Conservation (phyloP, 2,113 vertebrate genomes). For the Brachyhypopomus occidentalis region DNA sequence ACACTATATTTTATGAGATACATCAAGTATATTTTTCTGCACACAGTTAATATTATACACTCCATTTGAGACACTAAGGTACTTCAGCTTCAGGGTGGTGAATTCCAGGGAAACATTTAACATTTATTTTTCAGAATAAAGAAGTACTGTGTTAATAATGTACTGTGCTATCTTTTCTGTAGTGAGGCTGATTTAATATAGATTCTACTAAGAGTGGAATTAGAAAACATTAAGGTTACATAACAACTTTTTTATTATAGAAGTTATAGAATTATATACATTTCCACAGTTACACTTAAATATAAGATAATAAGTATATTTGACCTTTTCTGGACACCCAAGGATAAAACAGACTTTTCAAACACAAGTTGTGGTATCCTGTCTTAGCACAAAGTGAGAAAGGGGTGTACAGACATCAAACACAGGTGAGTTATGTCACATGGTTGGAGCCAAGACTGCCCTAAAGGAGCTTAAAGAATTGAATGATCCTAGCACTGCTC, state of each 20-base stretch:
- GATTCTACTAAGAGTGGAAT: no score
- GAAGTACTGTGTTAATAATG: background rate
- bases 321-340: background rate
- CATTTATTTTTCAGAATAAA: background rate
- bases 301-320: background rate
- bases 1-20: background rate
- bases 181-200: no score
- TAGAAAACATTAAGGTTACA: no score
- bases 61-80: background rate
- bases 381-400: background rate
- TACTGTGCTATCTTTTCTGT: no score
- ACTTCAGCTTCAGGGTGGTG: background rate
- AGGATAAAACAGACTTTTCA: background rate
- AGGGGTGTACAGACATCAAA: background rate
- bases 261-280: background rate
- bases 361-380: background rate
- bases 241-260: no score
- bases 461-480: conserved; percentile 3
- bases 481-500: conserved; percentile 24
- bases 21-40: background rate
- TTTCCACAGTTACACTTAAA: background rate
- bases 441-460: conserved; percentile 7
- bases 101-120: background rate
- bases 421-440: conserved; percentile 24
- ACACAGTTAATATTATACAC: background rate